phyloP scores from a whole-genome alignment of 2,888 invertebrate species.

The Erebia epiphron region DNA sequence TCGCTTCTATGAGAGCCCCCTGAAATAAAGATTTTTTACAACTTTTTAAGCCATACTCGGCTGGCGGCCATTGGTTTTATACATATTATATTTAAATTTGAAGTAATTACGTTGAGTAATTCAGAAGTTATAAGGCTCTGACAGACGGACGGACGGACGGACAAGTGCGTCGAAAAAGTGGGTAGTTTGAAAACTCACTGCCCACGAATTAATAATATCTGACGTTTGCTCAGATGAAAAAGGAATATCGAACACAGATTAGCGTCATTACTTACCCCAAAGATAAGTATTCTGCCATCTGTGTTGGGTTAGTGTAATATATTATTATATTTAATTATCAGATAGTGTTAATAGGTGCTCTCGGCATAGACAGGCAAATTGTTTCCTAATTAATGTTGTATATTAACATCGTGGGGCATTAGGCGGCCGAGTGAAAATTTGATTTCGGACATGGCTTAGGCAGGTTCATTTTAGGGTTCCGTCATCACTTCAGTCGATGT shows the following conservation, averaged over 20 bases:
- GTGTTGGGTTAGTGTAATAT: neutral
- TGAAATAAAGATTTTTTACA: too few relatives aligned
- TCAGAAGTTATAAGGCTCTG: too few relatives aligned
- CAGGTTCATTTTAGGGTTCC: conserved; percentile 28
- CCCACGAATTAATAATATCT: too few relatives aligned
- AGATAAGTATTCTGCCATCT: neutral
- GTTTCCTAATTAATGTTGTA: conserved; percentile 26
- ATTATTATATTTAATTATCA: conserved; percentile 2
- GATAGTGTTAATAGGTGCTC: conserved; percentile 5
- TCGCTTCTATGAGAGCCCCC: too few relatives aligned
- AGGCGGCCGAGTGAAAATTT: conserved; percentile 29
- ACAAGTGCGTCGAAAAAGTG: too few relatives aligned
- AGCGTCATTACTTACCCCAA: neutral
- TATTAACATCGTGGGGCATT: conserved; percentile 35
- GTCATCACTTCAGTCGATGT: neutral
- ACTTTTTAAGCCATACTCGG: too few relatives aligned
- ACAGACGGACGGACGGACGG: too few relatives aligned
- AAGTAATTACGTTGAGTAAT: too few relatives aligned
- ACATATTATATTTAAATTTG: too few relatives aligned
- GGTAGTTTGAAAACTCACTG: too few relatives aligned
- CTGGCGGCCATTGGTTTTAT: too few relatives aligned
- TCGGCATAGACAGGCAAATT: conserved; percentile 14
- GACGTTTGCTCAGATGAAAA: too few relatives aligned
- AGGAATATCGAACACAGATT: neutral
- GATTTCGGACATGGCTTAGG: conserved; percentile 28